Percentiles rank a stretch among this genome's conserved stretches.
Conservation (phyloP, 92 coral and sea anemone genomes). For the Hydrozoanthus gracilis region DNA sequence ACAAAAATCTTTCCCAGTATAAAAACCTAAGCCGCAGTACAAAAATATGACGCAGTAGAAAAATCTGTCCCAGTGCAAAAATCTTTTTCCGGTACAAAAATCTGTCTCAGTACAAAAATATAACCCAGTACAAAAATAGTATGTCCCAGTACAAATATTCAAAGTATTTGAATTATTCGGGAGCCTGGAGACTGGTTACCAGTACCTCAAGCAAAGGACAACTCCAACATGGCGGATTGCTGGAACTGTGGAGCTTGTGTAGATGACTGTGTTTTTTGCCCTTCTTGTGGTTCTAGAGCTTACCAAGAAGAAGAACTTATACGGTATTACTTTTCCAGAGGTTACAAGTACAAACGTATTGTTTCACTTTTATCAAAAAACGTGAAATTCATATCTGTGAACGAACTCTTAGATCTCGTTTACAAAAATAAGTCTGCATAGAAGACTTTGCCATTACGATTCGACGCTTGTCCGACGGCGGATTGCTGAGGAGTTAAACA, state of each 20-base stretch:
- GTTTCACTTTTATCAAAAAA: slow-evolving; percentile 61
- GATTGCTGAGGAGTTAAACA: slow-evolving; percentile 41
- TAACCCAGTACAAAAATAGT: not conserved
- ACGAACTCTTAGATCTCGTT: slow-evolving; percentile 55
- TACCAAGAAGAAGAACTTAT: no score
- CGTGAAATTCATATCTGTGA: slow-evolving; percentile 62
- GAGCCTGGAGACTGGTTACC: not conserved
- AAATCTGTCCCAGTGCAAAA: slow-evolving; percentile 5
- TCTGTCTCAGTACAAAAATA: not conserved
- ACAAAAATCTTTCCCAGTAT: no score
- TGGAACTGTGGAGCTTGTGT: slow-evolving; percentile 11
- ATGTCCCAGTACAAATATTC: slow-evolving; percentile 14
- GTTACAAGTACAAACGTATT: slow-evolving; percentile 57
- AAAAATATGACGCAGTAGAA: not conserved
- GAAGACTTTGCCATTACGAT: slow-evolving; percentile 47
- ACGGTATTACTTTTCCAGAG: slow-evolving; percentile 61
- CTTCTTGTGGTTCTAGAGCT: slow-evolving; percentile 1
- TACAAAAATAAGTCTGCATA: slow-evolving; percentile 59
- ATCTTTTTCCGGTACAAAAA: no score
- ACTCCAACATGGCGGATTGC: not conserved
- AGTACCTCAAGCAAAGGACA: not conserved
- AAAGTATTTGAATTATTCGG: slow-evolving; percentile 8
- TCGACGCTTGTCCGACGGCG: slow-evolving; percentile 48
- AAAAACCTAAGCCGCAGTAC: not conserved
- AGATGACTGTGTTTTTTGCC: slow-evolving; percentile 35